Conservation (phyloP, 2,888 invertebrate genomes). For the Netelia inedita region DNA sequence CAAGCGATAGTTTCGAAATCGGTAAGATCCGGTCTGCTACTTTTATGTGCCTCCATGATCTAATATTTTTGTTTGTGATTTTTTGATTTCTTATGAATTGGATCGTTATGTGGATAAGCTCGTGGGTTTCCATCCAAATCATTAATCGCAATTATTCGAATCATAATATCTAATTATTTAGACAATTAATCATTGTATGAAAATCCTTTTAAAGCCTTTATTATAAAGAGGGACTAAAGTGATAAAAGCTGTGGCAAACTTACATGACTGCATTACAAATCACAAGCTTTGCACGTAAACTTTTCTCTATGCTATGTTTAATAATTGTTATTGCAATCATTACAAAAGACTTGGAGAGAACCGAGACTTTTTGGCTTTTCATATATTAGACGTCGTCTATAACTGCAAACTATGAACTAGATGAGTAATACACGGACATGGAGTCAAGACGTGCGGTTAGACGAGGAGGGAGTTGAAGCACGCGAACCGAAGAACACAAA, state of each 20-base stretch:
- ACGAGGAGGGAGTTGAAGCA: not conserved
- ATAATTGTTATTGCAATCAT: constrained; percentile 25
- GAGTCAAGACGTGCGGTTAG: not conserved
- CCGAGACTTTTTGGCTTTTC: constrained; percentile 21
- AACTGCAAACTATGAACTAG: constrained; percentile 46
- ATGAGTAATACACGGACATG: not conserved
- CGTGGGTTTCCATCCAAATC: no score
- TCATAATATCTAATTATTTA: no score
- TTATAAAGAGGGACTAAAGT: no score
- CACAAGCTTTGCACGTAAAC: no score
- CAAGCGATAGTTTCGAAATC: constrained; percentile 46
- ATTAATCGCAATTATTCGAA: no score
- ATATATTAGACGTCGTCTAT: constrained; percentile 24
- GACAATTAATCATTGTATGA: no score
- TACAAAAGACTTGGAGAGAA: not conserved
- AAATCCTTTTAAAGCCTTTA: no score
- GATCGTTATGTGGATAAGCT: no score
- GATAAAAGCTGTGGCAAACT: no score
- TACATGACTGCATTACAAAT: no score
- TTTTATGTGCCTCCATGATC: constrained; percentile 24
- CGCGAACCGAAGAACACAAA: constrained; percentile 35
- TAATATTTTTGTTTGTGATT: not conserved
- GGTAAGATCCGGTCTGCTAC: constrained; percentile 31
- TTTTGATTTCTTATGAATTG: not conserved
- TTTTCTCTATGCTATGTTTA: not conserved